Base-by-base conservation (phyloP, 1,140 invertebrate species). In the Agrypnia vestita region DNA sequence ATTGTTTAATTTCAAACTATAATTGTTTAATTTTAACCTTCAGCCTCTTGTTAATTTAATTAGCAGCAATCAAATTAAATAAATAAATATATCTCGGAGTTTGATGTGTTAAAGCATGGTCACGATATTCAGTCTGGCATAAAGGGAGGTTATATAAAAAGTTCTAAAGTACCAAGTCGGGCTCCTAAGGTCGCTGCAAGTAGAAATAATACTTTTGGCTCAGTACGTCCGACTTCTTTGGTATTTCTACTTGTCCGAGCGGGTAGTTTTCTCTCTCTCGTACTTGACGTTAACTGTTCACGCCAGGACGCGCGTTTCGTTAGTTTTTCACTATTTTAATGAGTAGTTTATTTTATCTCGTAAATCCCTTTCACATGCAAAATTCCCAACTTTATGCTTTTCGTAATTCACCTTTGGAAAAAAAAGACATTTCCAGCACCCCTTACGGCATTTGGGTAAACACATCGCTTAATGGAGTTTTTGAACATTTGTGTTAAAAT, bases 251-350 rank as follows among this genome's bases (percentile, higher is more conserved):
- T 35, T 59, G 17, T 59, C 9, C 17, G 15, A 59, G 21, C 7
- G 12, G 15, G 17, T 19, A 12, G 19, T 8, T n/a, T 11, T 49
- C 15, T 49, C 19, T 0, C 67, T 35, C 3, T 49, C n/a, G n/a
- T 19, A 11, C 67, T 44, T 49, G 67, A 15, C 46, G 44, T 15
- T 71, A 71, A 71, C 67, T n/a, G 43, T 74, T 74, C 71, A 44
- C 53, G 51, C 49, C 44, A 55, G 49, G 35, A 73, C 47, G 71
- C 71, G 49, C 71, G 25, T 73, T 73, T 17, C 25, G 71, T 43
- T 74, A 59, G 71, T 74, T 74, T 73, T 74, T 74, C 71, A 35
- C 71, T 59, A 74, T 74, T 74, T 73, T 74, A 74, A 74, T 74
- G 71, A 74, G 53, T 55, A 74, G 69, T 73, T 74, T 74, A 43